A percentile compares a stretch with the other conserved stretches of the same genome.
Evolutionary conservation across 23 tunicate species (phyloP).

Genomic region (Pegea sp.): DNA sequence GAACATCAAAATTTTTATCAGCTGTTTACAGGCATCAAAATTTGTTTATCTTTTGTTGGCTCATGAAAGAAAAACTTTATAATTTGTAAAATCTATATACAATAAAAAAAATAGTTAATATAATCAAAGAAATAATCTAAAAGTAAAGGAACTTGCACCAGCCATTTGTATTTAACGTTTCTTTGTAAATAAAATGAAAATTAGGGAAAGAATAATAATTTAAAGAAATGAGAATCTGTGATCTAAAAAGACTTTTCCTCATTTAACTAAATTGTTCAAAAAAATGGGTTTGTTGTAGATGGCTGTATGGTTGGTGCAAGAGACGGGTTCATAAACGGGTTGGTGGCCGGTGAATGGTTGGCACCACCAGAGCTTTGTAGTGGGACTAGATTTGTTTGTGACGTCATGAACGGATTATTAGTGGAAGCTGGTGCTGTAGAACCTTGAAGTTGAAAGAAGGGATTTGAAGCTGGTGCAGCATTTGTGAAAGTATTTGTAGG

Average conservation of each 20-base stretch:
- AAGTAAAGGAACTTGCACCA: too few species aligned
- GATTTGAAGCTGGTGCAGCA: conserved; percentile 8
- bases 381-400: not conserved
- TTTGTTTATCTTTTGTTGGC: too few species aligned
- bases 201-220: too few species aligned
- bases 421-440: conserved; percentile 1
- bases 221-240: too few species aligned
- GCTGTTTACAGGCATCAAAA: too few species aligned
- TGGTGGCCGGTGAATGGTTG: conserved; percentile 15
- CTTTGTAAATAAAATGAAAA: too few species aligned
- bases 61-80: too few species aligned
- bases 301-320: conserved; percentile 2
- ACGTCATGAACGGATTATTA: conserved; percentile 34
- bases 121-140: too few species aligned
- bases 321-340: conserved; percentile 17
- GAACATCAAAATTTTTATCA: too few species aligned
- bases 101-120: too few species aligned
- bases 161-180: too few species aligned
- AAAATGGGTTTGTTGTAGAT: conserved; percentile 25
- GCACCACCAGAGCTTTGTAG: not conserved
- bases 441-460: conserved; percentile 11
- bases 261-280: conserved; percentile 3
- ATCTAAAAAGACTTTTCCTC: not conserved
- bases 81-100: too few species aligned
- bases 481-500: not conserved